Evolutionary conservation across 2,888 invertebrate genomes (phyloP), one percentile per base, ranked within the genome.

Genomic region (Leptura quadrifasciata): DNA sequence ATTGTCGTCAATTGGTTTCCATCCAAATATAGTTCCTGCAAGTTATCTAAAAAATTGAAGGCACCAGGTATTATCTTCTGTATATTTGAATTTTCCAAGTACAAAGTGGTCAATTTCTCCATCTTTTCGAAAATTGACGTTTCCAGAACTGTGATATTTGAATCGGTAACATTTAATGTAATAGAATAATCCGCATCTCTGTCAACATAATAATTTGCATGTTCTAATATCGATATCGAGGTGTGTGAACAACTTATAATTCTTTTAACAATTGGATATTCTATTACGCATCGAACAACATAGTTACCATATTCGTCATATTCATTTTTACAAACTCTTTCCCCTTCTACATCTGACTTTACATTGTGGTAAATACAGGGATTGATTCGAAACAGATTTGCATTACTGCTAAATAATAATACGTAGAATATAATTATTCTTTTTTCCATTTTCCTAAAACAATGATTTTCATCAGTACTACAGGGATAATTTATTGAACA

Each of bases 1-100:
- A 72, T 55, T 8, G n/a, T 39, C 12, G 57, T 20, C 9, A 72
- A 27, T 39, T 64, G 21, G 47, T 72, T 72, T 35, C 24, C 12
- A 6, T 21, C n/a, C 1, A 72, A 57, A 21, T 57, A 57, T 15
- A 72, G 27, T 27, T 47, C 31, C 15, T 64, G 27, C 2, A 72
- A 18, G 39, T 27, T 57, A 6, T 54, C 52, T 15, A 64, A 35
- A 17, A 20, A 72, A 18, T 72, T 72, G 8, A 72, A 72, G n/a
- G 72, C 58, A 52, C 47, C 65, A n/a, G 65, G 65, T 52, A 65
- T 65, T 24, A 65, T 65, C 0, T 47, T 47, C 21, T 52, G 9
- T 24, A 52, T 20, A 20, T 65, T 47, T 21, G 21, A 18, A 47
- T 21, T 27, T 15, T 65, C 52, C 65, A 52, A 9, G 24, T 35